Evolutionary conservation across 2,888 invertebrate genomes (phyloP).

Genomic region (Cryptus viduatorius): DNA sequence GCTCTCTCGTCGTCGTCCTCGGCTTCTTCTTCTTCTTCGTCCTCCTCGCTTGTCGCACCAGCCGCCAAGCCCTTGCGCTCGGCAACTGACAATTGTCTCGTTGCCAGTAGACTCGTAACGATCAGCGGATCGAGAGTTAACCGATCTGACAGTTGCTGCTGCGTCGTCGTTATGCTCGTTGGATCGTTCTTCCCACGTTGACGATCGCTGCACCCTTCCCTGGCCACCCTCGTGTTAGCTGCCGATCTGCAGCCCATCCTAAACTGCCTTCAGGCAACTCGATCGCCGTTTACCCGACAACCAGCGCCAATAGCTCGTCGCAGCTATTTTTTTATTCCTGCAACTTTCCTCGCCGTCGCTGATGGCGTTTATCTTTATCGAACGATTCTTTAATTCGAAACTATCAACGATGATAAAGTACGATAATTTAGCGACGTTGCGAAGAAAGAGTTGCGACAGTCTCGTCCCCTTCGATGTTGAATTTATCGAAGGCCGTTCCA

Average conservation of each 20-base stretch:
- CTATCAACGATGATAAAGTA: neutral
- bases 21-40: slow-evolving; percentile 63
- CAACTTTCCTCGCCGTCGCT: slow-evolving; percentile 1
- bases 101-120: slow-evolving; percentile 64
- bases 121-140: slow-evolving; percentile 68
- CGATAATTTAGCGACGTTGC: neutral
- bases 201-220: slow-evolving; percentile 74
- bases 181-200: slow-evolving; percentile 71
- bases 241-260: slow-evolving; percentile 82
- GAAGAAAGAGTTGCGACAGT: slow-evolving; percentile 1
- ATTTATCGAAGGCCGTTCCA: slow-evolving; percentile 46
- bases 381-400: neutral
- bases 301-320: slow-evolving; percentile 26
- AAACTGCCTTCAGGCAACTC: slow-evolving; percentile 71
- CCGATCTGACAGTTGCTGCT: slow-evolving; percentile 65
- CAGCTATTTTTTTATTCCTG: slow-evolving; percentile 21
- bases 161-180: slow-evolving; percentile 61
- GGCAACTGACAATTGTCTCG: slow-evolving; percentile 30
- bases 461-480: slow-evolving; percentile 10
- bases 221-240: slow-evolving; percentile 75
- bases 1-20: slow-evolving; percentile 34
- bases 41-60: slow-evolving; percentile 48
- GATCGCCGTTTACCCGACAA: slow-evolving; percentile 43
- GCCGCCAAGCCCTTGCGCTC: slow-evolving; percentile 34
- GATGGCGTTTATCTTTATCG: neutral